These are phyloP conservation scores for Orthonyx spaldingii DNA, from an alignment of 2,113 vertebrate genomes.

Conservation along the genomic window DNA sequence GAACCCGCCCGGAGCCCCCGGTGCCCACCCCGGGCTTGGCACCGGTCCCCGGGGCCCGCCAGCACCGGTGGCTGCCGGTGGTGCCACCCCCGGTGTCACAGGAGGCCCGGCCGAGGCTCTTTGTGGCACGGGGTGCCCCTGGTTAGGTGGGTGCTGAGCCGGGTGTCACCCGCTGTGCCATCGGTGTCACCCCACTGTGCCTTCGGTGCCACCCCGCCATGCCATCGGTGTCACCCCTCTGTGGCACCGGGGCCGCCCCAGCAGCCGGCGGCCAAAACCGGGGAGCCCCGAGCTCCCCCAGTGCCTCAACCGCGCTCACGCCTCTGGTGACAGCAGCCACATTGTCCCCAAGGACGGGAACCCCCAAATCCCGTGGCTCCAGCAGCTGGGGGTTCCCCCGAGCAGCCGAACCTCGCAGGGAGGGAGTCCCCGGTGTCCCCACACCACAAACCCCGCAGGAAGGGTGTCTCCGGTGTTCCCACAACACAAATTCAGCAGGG, in stretches of 20 bases:
- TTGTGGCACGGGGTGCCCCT: fast-evolving
- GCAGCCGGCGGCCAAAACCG: neutral
- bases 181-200: neutral
- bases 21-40: neutral
- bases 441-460: neutral
- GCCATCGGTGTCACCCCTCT: too few species aligned
- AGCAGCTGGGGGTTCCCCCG: neutral
- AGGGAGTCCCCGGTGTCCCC: neutral
- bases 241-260: neutral
- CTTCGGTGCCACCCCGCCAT: neutral
- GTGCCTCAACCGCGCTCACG: fast-evolving
- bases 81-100: fast-evolving
- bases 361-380: neutral
- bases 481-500: neutral
- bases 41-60: neutral
- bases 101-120: neutral
- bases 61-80: fast-evolving
- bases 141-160: neutral
- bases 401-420: neutral
- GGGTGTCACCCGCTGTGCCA: neutral
- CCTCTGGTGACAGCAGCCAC: neutral
- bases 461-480: neutral
- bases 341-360: neutral
- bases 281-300: neutral
- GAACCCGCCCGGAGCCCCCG: neutral